A percentile compares a stretch with the other conserved stretches of the same genome.
Conservation (phyloP, 2,888 invertebrate species). For the Sinelater perroti region DNA sequence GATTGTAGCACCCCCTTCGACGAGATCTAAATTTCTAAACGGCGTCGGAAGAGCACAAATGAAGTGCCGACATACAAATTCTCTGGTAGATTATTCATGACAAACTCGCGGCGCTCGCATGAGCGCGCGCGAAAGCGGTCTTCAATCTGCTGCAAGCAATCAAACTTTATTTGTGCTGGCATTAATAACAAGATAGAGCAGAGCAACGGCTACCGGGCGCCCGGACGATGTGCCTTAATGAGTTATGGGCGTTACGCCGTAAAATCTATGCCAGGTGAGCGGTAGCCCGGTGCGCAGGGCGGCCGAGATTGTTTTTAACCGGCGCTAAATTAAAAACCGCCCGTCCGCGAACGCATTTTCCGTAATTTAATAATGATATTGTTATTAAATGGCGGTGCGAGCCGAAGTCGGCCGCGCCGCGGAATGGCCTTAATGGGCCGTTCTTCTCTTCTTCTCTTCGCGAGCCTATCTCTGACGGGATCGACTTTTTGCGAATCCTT, state of each 20-base stretch:
- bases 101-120: conserved; percentile 12
- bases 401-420: no score
- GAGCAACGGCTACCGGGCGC: conserved; percentile 34
- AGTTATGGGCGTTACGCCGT: conserved; percentile 37
- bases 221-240: conserved; percentile 34
- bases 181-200: conserved; percentile 33
- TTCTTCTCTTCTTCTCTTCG: no score
- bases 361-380: conserved; percentile 30
- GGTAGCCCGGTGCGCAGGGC: conserved; percentile 8
- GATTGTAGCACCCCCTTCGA: neutral
- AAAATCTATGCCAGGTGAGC: conserved; percentile 33
- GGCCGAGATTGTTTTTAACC: conserved; percentile 28
- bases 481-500: no score
- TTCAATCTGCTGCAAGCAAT: conserved; percentile 29
- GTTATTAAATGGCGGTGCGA: no score
- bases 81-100: conserved; percentile 14
- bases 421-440: no score
- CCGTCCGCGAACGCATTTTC: conserved; percentile 15
- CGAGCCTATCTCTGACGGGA: no score
- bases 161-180: conserved; percentile 32
- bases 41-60: conserved; percentile 4
- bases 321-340: conserved; percentile 19
- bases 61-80: conserved; percentile 16
- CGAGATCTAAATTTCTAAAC: conserved; percentile 1
- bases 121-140: neutral